phyloP scores from a whole-genome alignment of 2,797 vertebrate species.

The Babyrousa celebensis region DNA sequence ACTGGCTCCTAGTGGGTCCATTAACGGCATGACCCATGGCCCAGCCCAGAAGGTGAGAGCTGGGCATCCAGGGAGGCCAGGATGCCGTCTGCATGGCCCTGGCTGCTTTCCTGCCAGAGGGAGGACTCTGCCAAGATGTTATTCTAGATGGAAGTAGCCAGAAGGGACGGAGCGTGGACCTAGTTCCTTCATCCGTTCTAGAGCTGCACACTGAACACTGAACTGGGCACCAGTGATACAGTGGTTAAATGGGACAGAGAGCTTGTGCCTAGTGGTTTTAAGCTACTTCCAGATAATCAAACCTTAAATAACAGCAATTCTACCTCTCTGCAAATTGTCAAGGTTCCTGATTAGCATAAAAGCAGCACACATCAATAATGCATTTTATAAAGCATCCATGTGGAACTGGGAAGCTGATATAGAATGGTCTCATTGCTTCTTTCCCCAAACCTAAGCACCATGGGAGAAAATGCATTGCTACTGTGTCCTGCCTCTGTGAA shows the following conservation, averaged over 20 bases:
- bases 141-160: neutral
- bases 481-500: neutral
- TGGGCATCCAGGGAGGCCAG: constrained; percentile 48
- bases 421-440: constrained; percentile 14
- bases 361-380: constrained; percentile 1
- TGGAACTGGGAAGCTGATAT: neutral
- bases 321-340: constrained; percentile 38
- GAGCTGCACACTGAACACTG: neutral
- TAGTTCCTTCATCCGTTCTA: neutral
- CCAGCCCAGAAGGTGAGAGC: constrained; percentile 78
- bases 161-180: constrained; percentile 15
- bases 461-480: neutral
- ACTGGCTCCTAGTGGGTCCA: constrained; percentile 83
- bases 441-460: neutral
- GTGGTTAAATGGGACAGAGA: neutral
- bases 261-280: neutral
- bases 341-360: constrained; percentile 55
- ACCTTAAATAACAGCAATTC: neutral
- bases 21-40: constrained; percentile 78
- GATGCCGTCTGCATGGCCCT: constrained; percentile 46
- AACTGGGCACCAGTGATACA: neutral
- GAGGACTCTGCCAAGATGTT: constrained; percentile 45
- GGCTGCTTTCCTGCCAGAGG: constrained; percentile 58
- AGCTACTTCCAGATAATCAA: constrained; percentile 12
- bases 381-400: constrained; percentile 28